A percentile compares a stretch with the other conserved stretches of the same genome.
phyloP scores from a whole-genome alignment of 2,113 vertebrate species.

The Forbesichthys papilliferus region DNA sequence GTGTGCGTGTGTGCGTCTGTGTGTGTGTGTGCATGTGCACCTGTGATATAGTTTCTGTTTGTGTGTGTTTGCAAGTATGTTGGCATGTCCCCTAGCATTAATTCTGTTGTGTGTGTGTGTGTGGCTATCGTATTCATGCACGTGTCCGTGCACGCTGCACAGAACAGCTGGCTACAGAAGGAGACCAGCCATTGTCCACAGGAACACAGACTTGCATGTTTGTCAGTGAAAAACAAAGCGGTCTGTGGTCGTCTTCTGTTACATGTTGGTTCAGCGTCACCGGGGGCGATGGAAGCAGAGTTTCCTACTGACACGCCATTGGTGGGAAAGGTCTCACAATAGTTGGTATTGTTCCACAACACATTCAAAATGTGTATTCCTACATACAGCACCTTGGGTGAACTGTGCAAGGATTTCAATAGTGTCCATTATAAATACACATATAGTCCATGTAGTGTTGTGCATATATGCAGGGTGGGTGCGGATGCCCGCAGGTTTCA shows the following conservation, averaged over 20 bases:
- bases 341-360: conserved; percentile 4
- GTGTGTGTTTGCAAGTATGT: background rate
- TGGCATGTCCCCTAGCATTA: too few relatives aligned
- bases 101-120: background rate
- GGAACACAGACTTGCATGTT: conserved; percentile 66
- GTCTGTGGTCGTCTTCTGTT: conserved; percentile 58
- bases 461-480: conserved; percentile 39
- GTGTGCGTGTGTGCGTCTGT: conserved; percentile 1
- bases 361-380: conserved; percentile 3
- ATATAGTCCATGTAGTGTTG: conserved; percentile 13
- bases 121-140: conserved; percentile 38
- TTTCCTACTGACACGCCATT: conserved; percentile 36
- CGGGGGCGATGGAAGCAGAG: conserved; percentile 34
- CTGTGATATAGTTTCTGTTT: too few relatives aligned
- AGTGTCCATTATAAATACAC: conserved; percentile 1
- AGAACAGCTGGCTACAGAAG: conserved; percentile 68
- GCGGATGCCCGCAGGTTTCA: conserved; percentile 60
- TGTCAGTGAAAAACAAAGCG: conserved; percentile 64
- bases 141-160: conserved; percentile 57
- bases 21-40: too few relatives aligned
- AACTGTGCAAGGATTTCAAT: background rate
- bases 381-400: conserved; percentile 6
- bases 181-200: conserved; percentile 71
- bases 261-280: conserved; percentile 32
- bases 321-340: too few relatives aligned